Evolutionary conservation across 2,797 vertebrate species (phyloP), one percentile per base, ranked within the genome.

Genomic region (Dendrocincla tyrannina): DNA sequence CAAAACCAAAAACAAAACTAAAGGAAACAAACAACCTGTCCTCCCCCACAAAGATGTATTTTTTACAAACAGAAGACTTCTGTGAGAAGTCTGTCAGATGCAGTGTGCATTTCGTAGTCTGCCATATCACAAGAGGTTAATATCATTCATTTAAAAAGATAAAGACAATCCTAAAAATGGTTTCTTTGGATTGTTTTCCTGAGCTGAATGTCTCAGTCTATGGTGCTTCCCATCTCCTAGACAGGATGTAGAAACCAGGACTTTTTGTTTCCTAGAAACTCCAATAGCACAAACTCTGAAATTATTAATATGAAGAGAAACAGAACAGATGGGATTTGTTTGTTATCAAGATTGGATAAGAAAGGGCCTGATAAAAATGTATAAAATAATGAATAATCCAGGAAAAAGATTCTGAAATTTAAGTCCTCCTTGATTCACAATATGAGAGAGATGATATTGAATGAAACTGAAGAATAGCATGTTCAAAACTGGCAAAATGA

Each of bases 371-470:
- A 49, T 63, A 85, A 60, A 47, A 68, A 19, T 12, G 2, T 32
- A 63, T 84, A 53, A 92, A 93, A 89, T 67, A 67, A 87, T 44
- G 53, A 88, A 81, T 69, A 85, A 82, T 59, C 30, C 32, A 73
- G 44, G 23, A 84, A 84, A 91, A 91, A 7, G 73, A 72, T 58
- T 35, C 12, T 80, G 14, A 47, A 84, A 72, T 77, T 56, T 68
- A 50, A 33, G 41, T 56, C 2, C 19, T 77, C n/a, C 52, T 39
- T 81, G 35, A 73, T 83, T 86, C 66, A 49, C 37, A 72, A 53
- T 3, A 20, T 25, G 14, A 86, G 37, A 62, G 28, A 90, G 16
- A 49, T 39, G 23, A 35, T 90, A 77, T 24, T 93, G 83, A 95
- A 90, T 64, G 66, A 75, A 91, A 67, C 37, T 74, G 83, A 77